Evolutionary conservation across 1,140 invertebrate genomes (phyloP).

Genomic region (Phymastichus coffea): DNA sequence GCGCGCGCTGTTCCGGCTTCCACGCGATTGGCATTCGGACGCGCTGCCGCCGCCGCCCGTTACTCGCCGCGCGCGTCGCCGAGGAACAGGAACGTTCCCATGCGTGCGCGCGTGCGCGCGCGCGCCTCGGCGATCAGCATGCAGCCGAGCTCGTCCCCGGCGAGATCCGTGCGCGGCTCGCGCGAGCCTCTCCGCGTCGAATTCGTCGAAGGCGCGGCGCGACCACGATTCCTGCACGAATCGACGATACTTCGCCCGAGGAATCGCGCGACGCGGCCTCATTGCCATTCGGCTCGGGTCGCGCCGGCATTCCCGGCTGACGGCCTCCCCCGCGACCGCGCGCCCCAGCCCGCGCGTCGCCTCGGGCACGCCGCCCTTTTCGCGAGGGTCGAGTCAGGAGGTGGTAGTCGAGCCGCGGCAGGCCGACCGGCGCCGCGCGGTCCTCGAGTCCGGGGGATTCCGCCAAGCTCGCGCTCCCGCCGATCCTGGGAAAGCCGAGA

Average conservation of each 20-base stretch:
- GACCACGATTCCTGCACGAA: too few relatives aligned
- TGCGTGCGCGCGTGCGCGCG: constrained; percentile 15
- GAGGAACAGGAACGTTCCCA: constrained; percentile 14
- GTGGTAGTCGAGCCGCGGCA: too few relatives aligned
- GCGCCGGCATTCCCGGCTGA: too few relatives aligned
- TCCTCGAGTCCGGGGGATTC: too few relatives aligned
- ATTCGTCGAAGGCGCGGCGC: not conserved
- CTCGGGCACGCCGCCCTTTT: not conserved
- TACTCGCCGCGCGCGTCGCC: constrained; percentile 18
- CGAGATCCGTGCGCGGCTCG: constrained; percentile 22
- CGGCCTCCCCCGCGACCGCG: not conserved
- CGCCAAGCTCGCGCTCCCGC: too few relatives aligned
- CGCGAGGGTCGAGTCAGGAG: too few relatives aligned
- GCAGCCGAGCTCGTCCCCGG: constrained; percentile 8
- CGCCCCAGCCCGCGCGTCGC: not conserved
- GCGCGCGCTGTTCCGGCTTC: constrained; percentile 32
- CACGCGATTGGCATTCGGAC: constrained; percentile 30
- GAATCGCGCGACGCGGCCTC: not conserved
- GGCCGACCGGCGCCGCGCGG: too few relatives aligned
- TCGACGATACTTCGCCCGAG: too few relatives aligned
- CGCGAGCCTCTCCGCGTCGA: too few relatives aligned
- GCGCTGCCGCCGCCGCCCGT: not conserved
- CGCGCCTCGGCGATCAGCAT: constrained; percentile 11
- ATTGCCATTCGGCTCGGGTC: constrained; percentile 20
- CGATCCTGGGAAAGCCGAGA: too few relatives aligned